phyloP scores from a whole-genome alignment of 2,113 vertebrate genomes.

The Taurulus bubalis region DNA sequence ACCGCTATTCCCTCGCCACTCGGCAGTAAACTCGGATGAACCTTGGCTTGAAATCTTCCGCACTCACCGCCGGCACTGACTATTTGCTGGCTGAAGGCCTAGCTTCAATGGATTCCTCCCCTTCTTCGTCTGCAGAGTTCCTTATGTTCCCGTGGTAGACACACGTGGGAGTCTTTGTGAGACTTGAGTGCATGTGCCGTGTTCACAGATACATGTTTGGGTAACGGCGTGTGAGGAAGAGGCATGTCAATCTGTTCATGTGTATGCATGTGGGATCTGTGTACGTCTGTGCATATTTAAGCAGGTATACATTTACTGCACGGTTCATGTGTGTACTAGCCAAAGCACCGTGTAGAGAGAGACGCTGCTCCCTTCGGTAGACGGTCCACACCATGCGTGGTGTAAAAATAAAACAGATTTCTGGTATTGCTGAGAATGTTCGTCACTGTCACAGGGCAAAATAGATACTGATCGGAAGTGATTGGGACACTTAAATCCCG shows the following conservation, averaged over 20 bases:
- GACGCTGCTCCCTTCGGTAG: constrained; percentile 2
- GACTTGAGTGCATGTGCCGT: constrained; percentile 9
- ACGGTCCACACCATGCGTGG: background rate
- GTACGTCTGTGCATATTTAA: constrained; percentile 4
- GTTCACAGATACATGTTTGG: background rate
- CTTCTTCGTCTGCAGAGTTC: constrained; percentile 37
- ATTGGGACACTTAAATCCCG: background rate
- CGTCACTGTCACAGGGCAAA: background rate
- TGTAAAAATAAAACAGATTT: background rate
- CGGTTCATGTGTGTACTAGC: constrained; percentile 1
- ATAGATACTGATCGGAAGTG: background rate
- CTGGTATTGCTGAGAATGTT: background rate
- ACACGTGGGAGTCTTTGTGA: constrained; percentile 42
- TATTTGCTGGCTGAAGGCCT: constrained; percentile 59
- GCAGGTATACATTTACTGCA: background rate
- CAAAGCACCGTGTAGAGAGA: constrained; percentile 17
- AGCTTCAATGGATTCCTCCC: constrained; percentile 50
- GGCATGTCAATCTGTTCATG: constrained; percentile 24
- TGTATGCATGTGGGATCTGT: background rate
- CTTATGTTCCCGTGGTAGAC: constrained; percentile 39
- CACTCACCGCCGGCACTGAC: constrained; percentile 37
- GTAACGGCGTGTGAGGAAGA: background rate
- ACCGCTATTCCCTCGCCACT: constrained; percentile 62
- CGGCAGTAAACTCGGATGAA: constrained; percentile 69
- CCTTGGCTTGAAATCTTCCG: constrained; percentile 59